phyloP scores from a whole-genome alignment of 2,888 invertebrate genomes.

The Eremobia ochroleuca region DNA sequence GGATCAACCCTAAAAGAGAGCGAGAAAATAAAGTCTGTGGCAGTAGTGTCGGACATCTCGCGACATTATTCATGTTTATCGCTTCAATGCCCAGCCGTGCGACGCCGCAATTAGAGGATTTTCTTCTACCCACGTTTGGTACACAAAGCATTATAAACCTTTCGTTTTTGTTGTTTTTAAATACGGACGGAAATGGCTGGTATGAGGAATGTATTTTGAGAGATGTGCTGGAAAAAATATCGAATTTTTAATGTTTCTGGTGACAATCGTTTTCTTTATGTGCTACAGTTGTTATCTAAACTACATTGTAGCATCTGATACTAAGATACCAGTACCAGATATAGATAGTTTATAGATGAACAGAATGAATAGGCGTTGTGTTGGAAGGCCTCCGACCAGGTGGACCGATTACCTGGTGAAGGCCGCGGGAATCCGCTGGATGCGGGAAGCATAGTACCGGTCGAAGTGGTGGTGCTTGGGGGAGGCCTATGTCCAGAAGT shows the following conservation, averaged over 20 bases:
- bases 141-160: constrained; percentile 73
- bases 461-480: neutral
- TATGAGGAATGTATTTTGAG: constrained; percentile 53
- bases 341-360: neutral
- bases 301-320: neutral
- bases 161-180: constrained; percentile 64
- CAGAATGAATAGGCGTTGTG: neutral
- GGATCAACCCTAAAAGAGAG: constrained; percentile 66
- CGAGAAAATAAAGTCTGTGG: constrained; percentile 84
- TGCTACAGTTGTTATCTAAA: neutral
- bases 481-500: neutral
- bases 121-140: constrained; percentile 73
- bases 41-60: constrained; percentile 83
- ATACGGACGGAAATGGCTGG: constrained; percentile 55
- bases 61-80: constrained; percentile 90
- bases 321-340: no score
- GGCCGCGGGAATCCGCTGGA: neutral
- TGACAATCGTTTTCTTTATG: neutral
- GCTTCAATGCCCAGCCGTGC: constrained; percentile 72
- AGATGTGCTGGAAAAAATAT: constrained; percentile 7
- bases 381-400: no score
- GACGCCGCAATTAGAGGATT: constrained; percentile 88
- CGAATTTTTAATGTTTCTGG: neutral
- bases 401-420: neutral
- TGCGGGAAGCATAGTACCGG: neutral